These are phyloP conservation scores for Archips crataeganus DNA, from an alignment of 2,888 invertebrate genomes.

Conservation along the genomic window DNA sequence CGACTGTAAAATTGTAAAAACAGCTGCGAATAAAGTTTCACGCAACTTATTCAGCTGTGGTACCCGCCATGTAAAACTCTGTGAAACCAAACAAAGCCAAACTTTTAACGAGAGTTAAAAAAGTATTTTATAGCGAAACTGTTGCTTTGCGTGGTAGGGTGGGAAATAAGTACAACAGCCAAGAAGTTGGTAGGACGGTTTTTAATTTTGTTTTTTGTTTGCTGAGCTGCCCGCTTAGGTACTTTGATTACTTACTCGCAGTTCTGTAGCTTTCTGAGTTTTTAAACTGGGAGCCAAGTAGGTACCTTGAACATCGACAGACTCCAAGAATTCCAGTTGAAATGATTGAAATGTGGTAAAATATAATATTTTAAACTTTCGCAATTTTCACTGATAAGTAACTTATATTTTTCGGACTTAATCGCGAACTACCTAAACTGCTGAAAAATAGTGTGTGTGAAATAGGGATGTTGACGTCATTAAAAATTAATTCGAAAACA, in stretches of 20 bases:
- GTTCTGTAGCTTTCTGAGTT: neutral
- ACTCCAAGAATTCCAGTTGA: neutral
- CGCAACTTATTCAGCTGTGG: neutral
- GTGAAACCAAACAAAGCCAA: slow-evolving; percentile 44
- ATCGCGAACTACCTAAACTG: no score
- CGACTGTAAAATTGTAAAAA: slow-evolving; percentile 9
- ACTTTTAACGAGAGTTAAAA: slow-evolving; percentile 51
- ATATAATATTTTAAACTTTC: no score
- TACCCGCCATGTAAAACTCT: slow-evolving; percentile 31
- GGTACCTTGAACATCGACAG: neutral
- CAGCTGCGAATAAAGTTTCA: slow-evolving; percentile 29
- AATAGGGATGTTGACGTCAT: no score
- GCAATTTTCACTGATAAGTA: no score
- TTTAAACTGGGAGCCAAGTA: neutral
- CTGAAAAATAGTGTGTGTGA: no score
- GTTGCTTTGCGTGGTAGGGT: slow-evolving; percentile 35
- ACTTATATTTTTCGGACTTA: no score
- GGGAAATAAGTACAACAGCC: slow-evolving; percentile 13
- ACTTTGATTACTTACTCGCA: neutral
- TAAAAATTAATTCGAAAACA: no score
- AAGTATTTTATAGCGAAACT: slow-evolving; percentile 40
- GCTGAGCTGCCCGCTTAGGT: neutral
- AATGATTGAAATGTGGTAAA: neutral
- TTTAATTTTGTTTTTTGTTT: slow-evolving; percentile 8
- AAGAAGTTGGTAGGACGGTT: neutral